These are phyloP conservation scores for Percopsis omiscomaycus DNA, from an alignment of 2,797 vertebrate species.

Conservation along the genomic window DNA sequence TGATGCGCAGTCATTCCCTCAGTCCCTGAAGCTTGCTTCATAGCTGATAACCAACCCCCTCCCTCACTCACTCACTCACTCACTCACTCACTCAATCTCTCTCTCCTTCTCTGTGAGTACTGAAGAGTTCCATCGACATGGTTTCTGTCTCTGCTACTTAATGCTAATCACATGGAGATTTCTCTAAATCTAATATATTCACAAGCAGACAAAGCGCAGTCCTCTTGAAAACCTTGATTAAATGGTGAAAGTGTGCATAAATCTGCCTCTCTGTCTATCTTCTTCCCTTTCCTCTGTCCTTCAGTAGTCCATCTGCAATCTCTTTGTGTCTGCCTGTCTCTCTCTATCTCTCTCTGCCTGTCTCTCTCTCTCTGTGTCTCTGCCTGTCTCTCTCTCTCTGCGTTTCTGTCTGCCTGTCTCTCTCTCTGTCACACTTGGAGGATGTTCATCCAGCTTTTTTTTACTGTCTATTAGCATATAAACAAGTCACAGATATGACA, in stretches of 20 bases:
- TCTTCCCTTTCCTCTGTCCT: constrained; percentile 2
- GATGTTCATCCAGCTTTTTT: no score
- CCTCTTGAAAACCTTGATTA: constrained; percentile 36
- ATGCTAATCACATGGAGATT: constrained; percentile 3
- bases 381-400: background rate
- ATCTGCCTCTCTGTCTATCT: background rate
- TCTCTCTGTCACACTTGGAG: background rate
- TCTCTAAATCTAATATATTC: background rate
- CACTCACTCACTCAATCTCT: background rate
- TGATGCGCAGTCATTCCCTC: constrained; percentile 17
- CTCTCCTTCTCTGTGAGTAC: constrained; percentile 18
- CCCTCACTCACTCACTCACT: background rate
- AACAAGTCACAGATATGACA: no score
- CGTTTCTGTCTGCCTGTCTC: background rate
- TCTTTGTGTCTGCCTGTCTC: background rate
- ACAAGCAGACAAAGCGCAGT: constrained; percentile 26
- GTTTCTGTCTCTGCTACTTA: constrained; percentile 34
- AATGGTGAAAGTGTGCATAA: constrained; percentile 26
- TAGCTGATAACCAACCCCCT: constrained; percentile 20
- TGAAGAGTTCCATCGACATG: constrained; percentile 29
- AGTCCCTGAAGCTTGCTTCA: constrained; percentile 1
- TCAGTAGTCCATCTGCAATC: no score
- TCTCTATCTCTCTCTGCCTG: background rate
- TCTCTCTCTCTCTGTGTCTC: background rate
- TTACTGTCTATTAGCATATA: no score